These are phyloP conservation scores for Drosophila pseudotakahashii DNA, from an alignment of 2,888 invertebrate genomes.

Conservation along the genomic window DNA sequence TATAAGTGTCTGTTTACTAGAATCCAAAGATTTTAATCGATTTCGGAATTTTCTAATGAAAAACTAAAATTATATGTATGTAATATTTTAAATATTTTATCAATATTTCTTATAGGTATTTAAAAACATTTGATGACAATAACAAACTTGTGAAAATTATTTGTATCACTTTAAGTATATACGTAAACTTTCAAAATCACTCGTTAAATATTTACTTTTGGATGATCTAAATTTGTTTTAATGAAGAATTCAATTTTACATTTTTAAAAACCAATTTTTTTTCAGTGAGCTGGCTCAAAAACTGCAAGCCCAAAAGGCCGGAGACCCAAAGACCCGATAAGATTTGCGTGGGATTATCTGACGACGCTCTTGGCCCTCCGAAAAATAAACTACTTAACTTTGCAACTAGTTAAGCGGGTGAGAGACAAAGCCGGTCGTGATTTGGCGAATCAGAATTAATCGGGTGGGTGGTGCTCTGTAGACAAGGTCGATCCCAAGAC, in stretches of 20 bases:
- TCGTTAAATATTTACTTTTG: neutral
- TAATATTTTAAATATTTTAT: no score
- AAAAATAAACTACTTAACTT: conserved; percentile 81
- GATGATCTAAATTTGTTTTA: neutral
- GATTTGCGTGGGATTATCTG: conserved; percentile 52
- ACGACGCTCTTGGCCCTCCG: conserved; percentile 46
- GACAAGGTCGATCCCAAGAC: conserved; percentile 9
- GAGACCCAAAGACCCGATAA: conserved; percentile 33
- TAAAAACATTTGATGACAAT: no score
- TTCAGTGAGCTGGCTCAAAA: neutral
- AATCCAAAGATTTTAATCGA: no score
- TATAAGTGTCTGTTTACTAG: no score
- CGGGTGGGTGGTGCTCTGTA: conserved; percentile 34
- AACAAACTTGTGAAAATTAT: no score
- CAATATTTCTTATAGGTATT: no score
- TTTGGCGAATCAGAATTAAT: conserved; percentile 50
- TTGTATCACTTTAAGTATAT: no score
- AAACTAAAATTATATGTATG: no score
- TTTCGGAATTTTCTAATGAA: no score
- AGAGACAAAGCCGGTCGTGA: conserved; percentile 67
- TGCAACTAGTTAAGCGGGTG: conserved; percentile 77
- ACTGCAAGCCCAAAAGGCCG: conserved; percentile 19
- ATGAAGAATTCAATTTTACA: neutral
- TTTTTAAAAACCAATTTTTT: neutral
- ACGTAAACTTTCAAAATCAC: no score